Percentiles rank a stretch among this genome's conserved stretches.
phyloP scores from a whole-genome alignment of 1,140 invertebrate species.

The Pteromalus puparum region DNA sequence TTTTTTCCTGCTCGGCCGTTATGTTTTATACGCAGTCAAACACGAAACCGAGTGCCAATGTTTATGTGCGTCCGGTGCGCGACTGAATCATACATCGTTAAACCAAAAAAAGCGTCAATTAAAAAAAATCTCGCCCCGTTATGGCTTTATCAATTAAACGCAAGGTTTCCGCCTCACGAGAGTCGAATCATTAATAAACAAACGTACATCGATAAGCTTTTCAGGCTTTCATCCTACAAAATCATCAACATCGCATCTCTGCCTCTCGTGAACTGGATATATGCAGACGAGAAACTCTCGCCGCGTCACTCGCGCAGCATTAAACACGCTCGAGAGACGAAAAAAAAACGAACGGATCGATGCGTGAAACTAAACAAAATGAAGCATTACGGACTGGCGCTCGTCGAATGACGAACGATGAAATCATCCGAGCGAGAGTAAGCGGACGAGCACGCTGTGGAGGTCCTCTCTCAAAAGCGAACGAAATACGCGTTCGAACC shows the following conservation, averaged over 20 bases:
- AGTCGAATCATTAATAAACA: constrained; percentile 14
- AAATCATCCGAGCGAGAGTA: constrained; percentile 19
- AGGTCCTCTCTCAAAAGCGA: neutral
- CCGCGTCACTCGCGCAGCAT: constrained; percentile 22
- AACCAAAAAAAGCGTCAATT: neutral
- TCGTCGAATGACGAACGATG: constrained; percentile 35
- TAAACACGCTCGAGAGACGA: constrained; percentile 23
- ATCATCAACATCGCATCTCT: neutral
- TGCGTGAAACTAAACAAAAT: constrained; percentile 34
- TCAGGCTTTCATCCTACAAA: constrained; percentile 16
- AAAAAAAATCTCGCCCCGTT: neutral
- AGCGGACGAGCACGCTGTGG: neutral
- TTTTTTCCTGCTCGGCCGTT: neutral
- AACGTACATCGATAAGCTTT: neutral
- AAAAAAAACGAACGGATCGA: neutral
- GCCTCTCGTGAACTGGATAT: neutral
- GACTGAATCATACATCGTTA: neutral
- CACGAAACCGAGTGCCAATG: neutral
- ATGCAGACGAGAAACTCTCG: neutral
- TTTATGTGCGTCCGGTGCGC: neutral
- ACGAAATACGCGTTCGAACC: neutral
- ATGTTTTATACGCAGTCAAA: neutral
- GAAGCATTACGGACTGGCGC: neutral
- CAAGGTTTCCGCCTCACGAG: neutral
- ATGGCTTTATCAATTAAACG: neutral